Conservation (phyloP, 2,113 vertebrate species). For the Oenanthe oenanthe region DNA sequence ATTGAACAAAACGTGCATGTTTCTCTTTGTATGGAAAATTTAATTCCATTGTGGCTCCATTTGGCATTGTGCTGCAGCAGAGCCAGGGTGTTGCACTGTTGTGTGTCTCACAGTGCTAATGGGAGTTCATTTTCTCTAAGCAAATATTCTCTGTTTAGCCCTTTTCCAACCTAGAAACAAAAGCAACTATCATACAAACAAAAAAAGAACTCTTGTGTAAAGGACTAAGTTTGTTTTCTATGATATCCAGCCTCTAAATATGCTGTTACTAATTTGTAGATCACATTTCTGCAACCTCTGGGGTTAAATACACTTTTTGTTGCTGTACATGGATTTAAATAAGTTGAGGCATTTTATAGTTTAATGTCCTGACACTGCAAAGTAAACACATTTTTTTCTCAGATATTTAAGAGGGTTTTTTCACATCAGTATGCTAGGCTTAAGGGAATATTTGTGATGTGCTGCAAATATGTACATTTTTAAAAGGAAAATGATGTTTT, state of each 20-base stretch:
- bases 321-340: not conserved
- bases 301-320: not conserved
- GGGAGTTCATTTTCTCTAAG: not conserved
- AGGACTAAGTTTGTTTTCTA: not conserved
- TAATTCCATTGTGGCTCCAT: not conserved
- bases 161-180: not conserved
- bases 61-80: accelerated
- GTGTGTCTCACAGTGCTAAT: not conserved
- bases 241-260: not conserved
- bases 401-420: not conserved
- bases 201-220: not conserved
- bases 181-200: not conserved
- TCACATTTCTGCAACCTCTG: not conserved
- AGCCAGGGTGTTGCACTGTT: not conserved
- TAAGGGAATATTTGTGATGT: not conserved
- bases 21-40: not conserved
- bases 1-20: not conserved
- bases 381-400: not conserved
- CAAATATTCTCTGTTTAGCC: not conserved
- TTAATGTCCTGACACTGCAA: not conserved
- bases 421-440: not conserved
- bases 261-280: not conserved
- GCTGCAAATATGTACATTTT: not conserved
- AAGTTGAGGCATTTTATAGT: not conserved
- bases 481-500: not conserved